Conservation (phyloP, 2,797 vertebrate genomes). For the Takifugu rubripes region DNA sequence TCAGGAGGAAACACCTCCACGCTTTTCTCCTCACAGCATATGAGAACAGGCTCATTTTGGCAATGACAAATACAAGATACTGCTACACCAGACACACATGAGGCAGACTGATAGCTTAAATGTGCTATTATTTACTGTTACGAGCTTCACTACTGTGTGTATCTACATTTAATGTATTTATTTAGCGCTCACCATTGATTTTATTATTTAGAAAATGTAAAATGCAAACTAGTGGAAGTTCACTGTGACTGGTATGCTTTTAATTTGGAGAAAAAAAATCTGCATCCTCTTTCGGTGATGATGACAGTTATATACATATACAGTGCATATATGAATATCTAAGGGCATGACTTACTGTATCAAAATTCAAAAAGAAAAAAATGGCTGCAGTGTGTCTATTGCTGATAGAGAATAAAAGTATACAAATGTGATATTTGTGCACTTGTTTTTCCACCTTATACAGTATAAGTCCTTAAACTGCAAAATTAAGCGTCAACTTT, state of each 20-base stretch:
- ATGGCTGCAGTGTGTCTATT: slow-evolving; percentile 91
- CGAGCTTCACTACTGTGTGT: slow-evolving; percentile 56
- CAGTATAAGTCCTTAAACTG: no score
- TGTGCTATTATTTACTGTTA: slow-evolving; percentile 54
- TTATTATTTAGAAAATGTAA: slow-evolving; percentile 70
- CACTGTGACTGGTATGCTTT: slow-evolving; percentile 94
- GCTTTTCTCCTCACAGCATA: slow-evolving; percentile 51
- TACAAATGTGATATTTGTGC: slow-evolving; percentile 71
- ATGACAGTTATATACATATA: slow-evolving; percentile 85
- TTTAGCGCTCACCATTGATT: slow-evolving; percentile 67
- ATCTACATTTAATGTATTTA: slow-evolving; percentile 63
- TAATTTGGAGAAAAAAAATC: slow-evolving; percentile 80
- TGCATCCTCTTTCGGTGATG: slow-evolving; percentile 96
- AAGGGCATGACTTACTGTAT: slow-evolving; percentile 98
- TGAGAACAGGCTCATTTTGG: slow-evolving; percentile 28
- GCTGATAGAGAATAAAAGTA: slow-evolving; percentile 95
- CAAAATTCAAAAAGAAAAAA: slow-evolving; percentile 83
- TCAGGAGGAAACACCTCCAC: slow-evolving; percentile 48
- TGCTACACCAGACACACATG: slow-evolving; percentile 18
- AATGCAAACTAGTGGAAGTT: slow-evolving; percentile 79
- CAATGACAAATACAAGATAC: slow-evolving; percentile 14
- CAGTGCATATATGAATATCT: slow-evolving; percentile 87
- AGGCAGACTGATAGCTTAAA: slow-evolving; percentile 42
- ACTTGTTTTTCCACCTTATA: background rate
- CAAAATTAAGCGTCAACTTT: no score